Evolutionary conservation across 1,140 invertebrate species (phyloP), one percentile per base, ranked within the genome.

Genomic region (Phthorimaea operculella): DNA sequence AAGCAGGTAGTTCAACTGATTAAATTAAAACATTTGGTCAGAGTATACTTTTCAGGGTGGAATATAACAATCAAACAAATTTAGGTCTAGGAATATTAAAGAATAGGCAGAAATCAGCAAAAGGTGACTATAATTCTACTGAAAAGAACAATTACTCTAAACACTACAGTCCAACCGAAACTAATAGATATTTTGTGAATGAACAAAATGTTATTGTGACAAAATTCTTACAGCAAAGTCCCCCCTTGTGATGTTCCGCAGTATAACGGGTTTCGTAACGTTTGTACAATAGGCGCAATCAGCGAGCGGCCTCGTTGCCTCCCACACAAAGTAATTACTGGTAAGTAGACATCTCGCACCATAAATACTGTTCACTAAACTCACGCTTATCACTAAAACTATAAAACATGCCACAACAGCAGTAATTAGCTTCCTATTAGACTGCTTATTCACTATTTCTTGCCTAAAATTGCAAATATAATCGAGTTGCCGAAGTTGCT

Each of bases 241-340:
- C 59, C 90, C 83, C 53, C 86, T 86, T 1, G 91, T 92, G 50
- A 91, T 66, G 82, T 94, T 94, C 47, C 76, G 64, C 55, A 91
- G 73, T 48, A 93, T 84, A 54, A 91, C 85, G 39, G 92, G 87
- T 60, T 88, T 88, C 28, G 79, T 74, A 54, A 90, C 78, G 12
- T 92, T 86, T 53, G 86, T 76, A 81, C 93, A 95, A 75, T 93
- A 93, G 58, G 86, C 83, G 73, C 95, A 97, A 74, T 94, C 89
- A 6, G 93, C 91, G n/a, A 93, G 86, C 11, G 94, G 94, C 56
- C 94, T 86, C 10, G 92, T 92, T 42, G 93, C 91, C 84, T 96
- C 94, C 92, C 93, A 94, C 33, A 95, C 85, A 45, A 96, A 85
- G 70, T 92, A 93, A 85, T 95, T 95, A 78, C 93, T 94, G 58